Conservation (phyloP, 2,888 invertebrate genomes). For the Listrodromus nycthemerus region DNA sequence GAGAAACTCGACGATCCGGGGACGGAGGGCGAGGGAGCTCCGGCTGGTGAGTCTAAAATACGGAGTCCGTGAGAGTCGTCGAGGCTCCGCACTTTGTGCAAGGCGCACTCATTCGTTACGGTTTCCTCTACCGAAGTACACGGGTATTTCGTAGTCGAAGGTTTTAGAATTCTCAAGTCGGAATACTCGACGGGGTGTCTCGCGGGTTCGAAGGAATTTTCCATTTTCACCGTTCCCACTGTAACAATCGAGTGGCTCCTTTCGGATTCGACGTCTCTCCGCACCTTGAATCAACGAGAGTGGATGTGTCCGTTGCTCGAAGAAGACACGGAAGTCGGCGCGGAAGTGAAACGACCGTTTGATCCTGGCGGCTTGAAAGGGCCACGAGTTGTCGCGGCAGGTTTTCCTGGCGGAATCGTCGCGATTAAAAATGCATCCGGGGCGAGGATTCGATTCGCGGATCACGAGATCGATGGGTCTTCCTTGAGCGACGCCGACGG, state of each 20-base stretch:
- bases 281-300: no score
- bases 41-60: conserved; percentile 16
- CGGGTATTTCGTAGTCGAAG: background rate
- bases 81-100: conserved; percentile 24
- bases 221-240: background rate
- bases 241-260: background rate
- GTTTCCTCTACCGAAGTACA: conserved; percentile 37
- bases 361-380: no score
- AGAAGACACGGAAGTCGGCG: no score
- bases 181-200: background rate
- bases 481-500: background rate
- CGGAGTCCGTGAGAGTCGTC: conserved; percentile 31
- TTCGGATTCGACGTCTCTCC: background rate
- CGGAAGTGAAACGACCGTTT: no score
- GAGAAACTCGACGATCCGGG: conserved; percentile 22
- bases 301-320: no score
- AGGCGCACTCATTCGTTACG: conserved; percentile 41
- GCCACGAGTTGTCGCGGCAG: no score
- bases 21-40: no score
- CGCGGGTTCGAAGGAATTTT: background rate
- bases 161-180: conserved; percentile 4
- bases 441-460: background rate
- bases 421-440: no score
- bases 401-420: no score
- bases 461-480: background rate